Evolutionary conservation across 2,888 invertebrate species (phyloP), one percentile per base, ranked within the genome.

Genomic region (Clistopyga incitator): DNA sequence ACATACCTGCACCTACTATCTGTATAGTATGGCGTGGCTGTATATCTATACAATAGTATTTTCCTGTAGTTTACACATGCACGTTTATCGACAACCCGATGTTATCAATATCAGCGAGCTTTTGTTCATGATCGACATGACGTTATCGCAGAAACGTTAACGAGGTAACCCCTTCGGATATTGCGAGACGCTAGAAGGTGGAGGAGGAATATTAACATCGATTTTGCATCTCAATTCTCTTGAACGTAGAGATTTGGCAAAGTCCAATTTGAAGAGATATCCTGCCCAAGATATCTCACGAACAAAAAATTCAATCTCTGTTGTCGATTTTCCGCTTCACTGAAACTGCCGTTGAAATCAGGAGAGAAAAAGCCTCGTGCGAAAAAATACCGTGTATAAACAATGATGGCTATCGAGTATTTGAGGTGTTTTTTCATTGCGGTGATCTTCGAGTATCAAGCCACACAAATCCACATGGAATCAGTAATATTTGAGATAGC

Each of bases 401-500:
- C 6, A 34, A 34, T 25, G 29, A 42, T 15, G 13, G 15, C 15
- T 23, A 20, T 20, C 6, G n/a, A 13, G 71, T 56, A 23, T 8
- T 38, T 56, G 56, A 23, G 2, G 11, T 54, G n/a, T n/a, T n/a
- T 29, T 71, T 71, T 13, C 15, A 2, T 18, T 18, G 23, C 42
- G n/a, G 13, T 13, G 56, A 15, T 42, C 71, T n/a, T 71, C 20
- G 15, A 54, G 6, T 29, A 10, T 34, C 6, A 13, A 56, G 56
- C 56, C 54, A 56, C 54, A n/a, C 8, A 42, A 70, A 54, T 70
- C 42, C 54, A n/a, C 11, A 20, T 15, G 34, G 23, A 34, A 20
- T 59, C 71, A 47, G 34, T 20, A 52, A 4, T 38, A 23, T 77
- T 71, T 29, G 71, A 70, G 25, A 71, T 71, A 64, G 61, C 15